These are phyloP conservation scores for Zoanthus sansibaricus DNA, from an alignment of 92 coral and sea anemone species.

Conservation along the genomic window DNA sequence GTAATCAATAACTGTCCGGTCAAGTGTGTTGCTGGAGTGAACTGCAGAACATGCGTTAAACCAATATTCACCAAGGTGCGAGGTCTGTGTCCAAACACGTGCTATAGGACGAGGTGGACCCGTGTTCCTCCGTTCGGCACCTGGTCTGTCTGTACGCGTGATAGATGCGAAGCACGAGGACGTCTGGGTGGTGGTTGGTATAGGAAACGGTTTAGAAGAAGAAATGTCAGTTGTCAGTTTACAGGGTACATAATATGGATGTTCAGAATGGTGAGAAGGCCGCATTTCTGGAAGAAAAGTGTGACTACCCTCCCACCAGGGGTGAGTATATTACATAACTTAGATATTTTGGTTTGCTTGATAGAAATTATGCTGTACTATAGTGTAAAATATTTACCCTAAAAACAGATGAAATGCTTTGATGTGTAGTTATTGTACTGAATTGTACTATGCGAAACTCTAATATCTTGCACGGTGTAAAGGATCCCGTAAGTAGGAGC, in stretches of 20 bases:
- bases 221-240: constrained; percentile 18
- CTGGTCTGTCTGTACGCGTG: constrained; percentile 50
- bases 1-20: constrained; percentile 58
- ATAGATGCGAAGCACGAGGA: constrained; percentile 34
- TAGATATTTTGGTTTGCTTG: background rate
- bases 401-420: too few species aligned
- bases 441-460: too few species aligned
- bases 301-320: background rate
- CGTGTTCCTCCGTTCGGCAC: constrained; percentile 48
- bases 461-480: too few species aligned
- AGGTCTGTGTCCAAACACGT: constrained; percentile 68
- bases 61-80: constrained; percentile 65
- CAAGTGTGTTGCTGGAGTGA: constrained; percentile 74
- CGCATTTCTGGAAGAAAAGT: background rate
- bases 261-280: background rate
- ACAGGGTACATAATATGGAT: constrained; percentile 15
- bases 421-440: too few species aligned
- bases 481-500: too few species aligned
- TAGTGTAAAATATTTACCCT: too few species aligned
- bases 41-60: constrained; percentile 66
- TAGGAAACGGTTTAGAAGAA: constrained; percentile 5
- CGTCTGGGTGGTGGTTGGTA: constrained; percentile 6
- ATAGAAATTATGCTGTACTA: too few species aligned
- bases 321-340: background rate
- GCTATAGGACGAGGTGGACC: constrained; percentile 47